Evolutionary conservation across 2,797 vertebrate species (phyloP).

Genomic region (Anisognathus igniventris): DNA sequence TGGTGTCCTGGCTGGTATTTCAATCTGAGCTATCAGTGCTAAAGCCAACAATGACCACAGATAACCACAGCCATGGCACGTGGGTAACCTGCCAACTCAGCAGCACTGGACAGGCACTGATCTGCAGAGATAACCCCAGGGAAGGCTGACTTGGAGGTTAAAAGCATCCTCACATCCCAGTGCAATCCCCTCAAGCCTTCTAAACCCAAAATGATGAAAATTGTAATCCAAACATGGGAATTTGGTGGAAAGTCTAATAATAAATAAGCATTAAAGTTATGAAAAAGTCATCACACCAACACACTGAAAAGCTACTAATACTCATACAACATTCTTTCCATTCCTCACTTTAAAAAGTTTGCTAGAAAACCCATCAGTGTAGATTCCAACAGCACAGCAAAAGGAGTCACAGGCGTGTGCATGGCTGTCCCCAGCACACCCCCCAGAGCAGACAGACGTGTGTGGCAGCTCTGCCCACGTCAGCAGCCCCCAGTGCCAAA

Average conservation of each 20-base stretch:
- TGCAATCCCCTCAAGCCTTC: not conserved
- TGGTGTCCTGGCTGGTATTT: not conserved
- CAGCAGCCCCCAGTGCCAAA: not conserved
- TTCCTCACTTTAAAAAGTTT: not conserved
- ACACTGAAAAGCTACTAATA: not conserved
- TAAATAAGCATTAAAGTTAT: not conserved
- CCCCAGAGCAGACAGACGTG: not conserved
- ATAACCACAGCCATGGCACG: not conserved
- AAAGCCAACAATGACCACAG: not conserved
- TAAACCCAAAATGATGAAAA: not conserved
- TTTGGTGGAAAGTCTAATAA: not conserved
- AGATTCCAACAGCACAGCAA: not conserved
- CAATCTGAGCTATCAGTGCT: not conserved
- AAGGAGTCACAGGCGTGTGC: accelerated
- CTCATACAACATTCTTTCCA: not conserved
- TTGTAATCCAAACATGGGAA: not conserved
- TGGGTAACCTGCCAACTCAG: not conserved
- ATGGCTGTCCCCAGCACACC: accelerated
- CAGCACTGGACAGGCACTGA: accelerated
- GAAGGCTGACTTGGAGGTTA: not conserved
- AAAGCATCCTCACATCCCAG: not conserved
- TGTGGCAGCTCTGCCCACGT: not conserved
- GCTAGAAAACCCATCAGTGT: not conserved
- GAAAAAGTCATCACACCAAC: accelerated
- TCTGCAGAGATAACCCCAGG: not conserved